Conservation (phyloP, 2,888 invertebrate genomes). For the Tupiocoris notatus region DNA sequence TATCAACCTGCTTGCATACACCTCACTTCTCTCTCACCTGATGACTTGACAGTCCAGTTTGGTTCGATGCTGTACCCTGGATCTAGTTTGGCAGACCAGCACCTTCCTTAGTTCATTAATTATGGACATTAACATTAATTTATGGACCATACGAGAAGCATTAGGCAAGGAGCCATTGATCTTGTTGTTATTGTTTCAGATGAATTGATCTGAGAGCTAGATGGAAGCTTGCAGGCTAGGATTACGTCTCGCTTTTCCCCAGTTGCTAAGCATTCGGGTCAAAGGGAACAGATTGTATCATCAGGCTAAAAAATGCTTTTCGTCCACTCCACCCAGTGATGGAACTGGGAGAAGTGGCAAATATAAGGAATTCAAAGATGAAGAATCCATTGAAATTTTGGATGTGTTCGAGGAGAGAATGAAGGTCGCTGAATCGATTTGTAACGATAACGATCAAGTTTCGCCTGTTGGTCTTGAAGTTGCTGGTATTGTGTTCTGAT, state of each 20-base stretch:
- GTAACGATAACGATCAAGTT: too few relatives aligned
- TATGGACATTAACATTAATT: too few relatives aligned
- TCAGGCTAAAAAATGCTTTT: background rate
- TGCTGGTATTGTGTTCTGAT: too few relatives aligned
- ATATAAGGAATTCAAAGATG: conserved; percentile 69
- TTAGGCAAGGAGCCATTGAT: too few relatives aligned
- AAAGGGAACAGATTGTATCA: background rate
- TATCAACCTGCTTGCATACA: too few relatives aligned
- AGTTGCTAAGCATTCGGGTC: background rate
- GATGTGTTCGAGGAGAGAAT: conserved; percentile 68
- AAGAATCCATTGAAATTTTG: conserved; percentile 67
- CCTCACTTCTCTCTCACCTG: too few relatives aligned
- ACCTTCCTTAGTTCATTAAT: too few relatives aligned
- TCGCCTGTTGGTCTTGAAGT: too few relatives aligned
- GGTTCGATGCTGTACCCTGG: too few relatives aligned
- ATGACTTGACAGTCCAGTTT: too few relatives aligned
- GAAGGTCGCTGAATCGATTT: conserved; percentile 49
- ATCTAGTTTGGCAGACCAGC: too few relatives aligned
- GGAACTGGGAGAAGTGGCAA: background rate
- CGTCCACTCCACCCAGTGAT: background rate
- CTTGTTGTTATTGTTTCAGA: background rate
- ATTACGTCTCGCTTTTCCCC: background rate
- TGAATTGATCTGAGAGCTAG: background rate
- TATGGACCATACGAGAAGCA: too few relatives aligned
- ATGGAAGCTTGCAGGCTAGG: conserved; percentile 15